Conservation (phyloP, 2,113 vertebrate genomes). For the Eretmochelys imbricata region DNA sequence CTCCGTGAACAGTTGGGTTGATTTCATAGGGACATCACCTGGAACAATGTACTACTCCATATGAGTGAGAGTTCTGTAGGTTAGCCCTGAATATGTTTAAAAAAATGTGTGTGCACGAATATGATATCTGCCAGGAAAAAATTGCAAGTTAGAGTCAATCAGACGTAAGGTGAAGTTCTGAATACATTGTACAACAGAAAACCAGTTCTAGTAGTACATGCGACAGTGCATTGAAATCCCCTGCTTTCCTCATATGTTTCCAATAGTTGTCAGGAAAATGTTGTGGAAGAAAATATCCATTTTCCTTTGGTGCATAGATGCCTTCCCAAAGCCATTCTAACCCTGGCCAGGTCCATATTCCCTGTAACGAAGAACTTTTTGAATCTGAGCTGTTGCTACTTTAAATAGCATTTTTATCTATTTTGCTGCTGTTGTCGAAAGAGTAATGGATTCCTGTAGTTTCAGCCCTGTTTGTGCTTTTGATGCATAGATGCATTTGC, state of each 20-base stretch:
- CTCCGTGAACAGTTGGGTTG: neutral
- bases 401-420: conserved; percentile 35
- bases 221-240: neutral
- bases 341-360: conserved; percentile 22
- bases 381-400: conserved; percentile 2
- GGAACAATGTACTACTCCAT: neutral
- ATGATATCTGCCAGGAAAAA: neutral
- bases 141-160: neutral
- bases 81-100: neutral
- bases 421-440: conserved; percentile 42
- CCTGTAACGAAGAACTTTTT: conserved; percentile 16
- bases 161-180: neutral
- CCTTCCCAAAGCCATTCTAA: conserved; percentile 10
- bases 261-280: neutral
- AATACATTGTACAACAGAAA: neutral
- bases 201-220: neutral
- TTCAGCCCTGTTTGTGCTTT: conserved; percentile 4
- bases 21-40: neutral
- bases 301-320: conserved; percentile 4
- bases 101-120: neutral
- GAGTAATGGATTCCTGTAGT: conserved; percentile 43
- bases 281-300: conserved; percentile 1
- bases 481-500: conserved; percentile 17
- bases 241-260: neutral
- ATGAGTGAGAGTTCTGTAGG: neutral